Base-by-base conservation (phyloP, 2,113 vertebrate genomes). In the Heterotilapia buettikoferi region DNA sequence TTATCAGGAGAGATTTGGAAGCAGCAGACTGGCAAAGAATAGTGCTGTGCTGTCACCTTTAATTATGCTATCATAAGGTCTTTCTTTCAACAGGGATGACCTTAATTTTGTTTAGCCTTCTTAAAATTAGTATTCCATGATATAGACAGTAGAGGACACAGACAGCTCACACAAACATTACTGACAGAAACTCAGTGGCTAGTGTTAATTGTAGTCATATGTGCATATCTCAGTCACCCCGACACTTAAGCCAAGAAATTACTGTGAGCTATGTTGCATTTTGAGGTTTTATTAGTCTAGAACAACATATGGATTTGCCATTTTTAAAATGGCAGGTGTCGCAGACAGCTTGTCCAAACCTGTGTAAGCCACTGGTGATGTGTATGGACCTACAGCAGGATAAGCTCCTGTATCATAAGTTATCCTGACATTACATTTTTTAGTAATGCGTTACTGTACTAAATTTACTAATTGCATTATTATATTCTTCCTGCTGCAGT, bases 21-120 rank as follows among this genome's bases (percentile, higher is more conserved):
- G 82, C 79, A 81, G 81, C 78, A 76, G 82, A 86, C 56, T 82
- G 43, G 61, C 84, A 73, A 73, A 71, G 21, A 89, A 86, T 80
- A 88, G 87, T 84, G 80, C 63, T 79, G 9, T 43, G 9, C 87
- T 89, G 81, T 88, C 85, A 7, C 38, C 68, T 84, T 18, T 83
- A 57, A 86, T 89, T 87, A 87, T 80, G 31, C 80, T 90, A 86
- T 86, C 86, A 82, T 9, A 12, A 82, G 33, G 26, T 89, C 54
- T 80, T 43, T 29, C 83, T 87, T 83, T 88, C 40, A 80, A 61
- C 54, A 76, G 12, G 52, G 11, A 66, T 43, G 84, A 81, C 73
- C 36, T 91, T 83, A 85, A 56, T 84, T 90, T 66, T 33, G 84
- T 71, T 83, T 84, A 63, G 29, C 43, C 24, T 50, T 61, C 29